Conservation (phyloP, 1,140 invertebrate species). For the Mercenaria mercenaria region DNA sequence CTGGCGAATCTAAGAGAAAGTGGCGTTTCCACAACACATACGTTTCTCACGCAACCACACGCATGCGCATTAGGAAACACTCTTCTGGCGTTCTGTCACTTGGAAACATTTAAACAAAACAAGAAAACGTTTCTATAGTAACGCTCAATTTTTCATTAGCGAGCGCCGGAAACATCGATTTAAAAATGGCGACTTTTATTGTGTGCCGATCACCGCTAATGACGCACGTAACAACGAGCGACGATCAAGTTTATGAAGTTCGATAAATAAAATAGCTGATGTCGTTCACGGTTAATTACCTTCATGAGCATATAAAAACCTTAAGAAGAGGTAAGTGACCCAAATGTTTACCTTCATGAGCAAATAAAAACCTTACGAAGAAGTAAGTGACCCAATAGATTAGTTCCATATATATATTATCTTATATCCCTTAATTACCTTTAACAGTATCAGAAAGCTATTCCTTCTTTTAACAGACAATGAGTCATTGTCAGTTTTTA, state of each 20-base stretch:
- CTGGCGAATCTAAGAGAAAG: not conserved
- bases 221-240: not conserved
- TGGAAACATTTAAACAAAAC: conserved; percentile 36
- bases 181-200: not conserved
- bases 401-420: no score
- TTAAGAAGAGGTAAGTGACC: no score
- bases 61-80: not conserved
- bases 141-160: conserved; percentile 31
- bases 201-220: not conserved
- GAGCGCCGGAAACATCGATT: not conserved
- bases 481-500: no score
- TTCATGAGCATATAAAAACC: no score
- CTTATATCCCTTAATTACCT: no score
- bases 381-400: no score
- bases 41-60: conserved; percentile 20
- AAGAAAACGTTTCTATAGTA: conserved; percentile 25
- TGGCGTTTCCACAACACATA: conserved; percentile 18
- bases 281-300: no score
- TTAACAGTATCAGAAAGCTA: no score
- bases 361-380: no score
- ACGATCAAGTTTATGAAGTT: not conserved
- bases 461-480: no score
- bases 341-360: no score
- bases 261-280: no score
- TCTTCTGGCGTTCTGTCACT: conserved; percentile 25